Conservation (phyloP, 2,797 vertebrate genomes). For the Molothrus aeneus region DNA sequence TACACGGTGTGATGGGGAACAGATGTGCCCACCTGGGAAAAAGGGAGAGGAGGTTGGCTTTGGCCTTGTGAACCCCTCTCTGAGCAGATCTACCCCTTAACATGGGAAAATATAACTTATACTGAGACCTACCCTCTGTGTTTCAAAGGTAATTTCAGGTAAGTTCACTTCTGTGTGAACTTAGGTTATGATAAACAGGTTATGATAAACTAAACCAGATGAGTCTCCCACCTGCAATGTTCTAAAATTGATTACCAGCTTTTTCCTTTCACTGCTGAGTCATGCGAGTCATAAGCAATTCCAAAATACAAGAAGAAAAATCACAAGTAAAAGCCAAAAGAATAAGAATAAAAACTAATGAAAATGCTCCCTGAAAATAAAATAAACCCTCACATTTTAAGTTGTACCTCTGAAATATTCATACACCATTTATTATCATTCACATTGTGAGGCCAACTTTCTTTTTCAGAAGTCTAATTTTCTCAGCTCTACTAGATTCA, state of each 20-base stretch:
- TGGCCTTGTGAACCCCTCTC: background rate
- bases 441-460: background rate
- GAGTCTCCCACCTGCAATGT: background rate
- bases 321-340: background rate
- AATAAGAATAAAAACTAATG: background rate
- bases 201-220: background rate
- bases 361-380: background rate
- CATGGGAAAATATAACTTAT: background rate
- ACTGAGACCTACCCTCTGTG: background rate
- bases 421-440: background rate
- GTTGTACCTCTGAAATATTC: background rate
- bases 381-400: background rate
- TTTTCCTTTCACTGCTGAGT: background rate
- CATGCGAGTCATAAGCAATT: background rate
- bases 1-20: background rate
- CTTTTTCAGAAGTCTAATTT: background rate
- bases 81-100: background rate
- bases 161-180: background rate
- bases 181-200: no score
- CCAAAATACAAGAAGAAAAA: background rate
- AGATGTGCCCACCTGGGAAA: background rate
- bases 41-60: background rate
- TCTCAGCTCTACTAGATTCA: background rate
- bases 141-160: background rate
- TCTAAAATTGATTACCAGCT: background rate